phyloP scores from a whole-genome alignment of 2,113 vertebrate genomes.

The Helogale parvula region DNA sequence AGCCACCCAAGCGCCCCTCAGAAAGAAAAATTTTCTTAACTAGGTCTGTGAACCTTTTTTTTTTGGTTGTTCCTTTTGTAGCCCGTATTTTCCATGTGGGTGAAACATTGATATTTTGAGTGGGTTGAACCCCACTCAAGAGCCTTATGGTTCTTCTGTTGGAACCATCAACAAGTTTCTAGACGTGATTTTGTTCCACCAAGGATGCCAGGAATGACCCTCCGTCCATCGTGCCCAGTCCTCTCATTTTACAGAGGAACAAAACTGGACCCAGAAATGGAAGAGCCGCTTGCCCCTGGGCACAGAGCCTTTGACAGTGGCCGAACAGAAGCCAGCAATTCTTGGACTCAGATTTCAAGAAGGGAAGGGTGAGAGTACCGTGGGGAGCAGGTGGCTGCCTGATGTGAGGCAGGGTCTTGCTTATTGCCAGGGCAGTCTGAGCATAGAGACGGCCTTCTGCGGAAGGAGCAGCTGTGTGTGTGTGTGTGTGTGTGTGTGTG shows the following conservation, averaged over 20 bases:
- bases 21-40: not conserved
- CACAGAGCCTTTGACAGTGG: not conserved
- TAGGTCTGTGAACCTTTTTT: not conserved
- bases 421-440: not conserved
- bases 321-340: not conserved
- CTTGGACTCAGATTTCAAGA: not conserved
- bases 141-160: not conserved
- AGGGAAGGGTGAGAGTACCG: not conserved
- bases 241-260: not conserved
- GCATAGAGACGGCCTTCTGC: not conserved
- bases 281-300: not conserved
- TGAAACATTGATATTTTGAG: conserved; percentile 9
- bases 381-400: not conserved
- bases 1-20: too few species aligned
- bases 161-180: not conserved
- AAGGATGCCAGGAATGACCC: not conserved
- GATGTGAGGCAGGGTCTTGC: not conserved
- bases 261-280: not conserved
- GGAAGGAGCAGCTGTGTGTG: not conserved
- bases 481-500: too few species aligned
- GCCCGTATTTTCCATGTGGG: conserved; percentile 93
- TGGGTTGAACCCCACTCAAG: not conserved
- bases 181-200: not conserved
- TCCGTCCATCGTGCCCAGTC: not conserved
- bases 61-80: conserved; percentile 89